These are phyloP conservation scores for Zygothrica quintamaculata DNA, from an alignment of 2,888 invertebrate genomes.

Conservation along the genomic window DNA sequence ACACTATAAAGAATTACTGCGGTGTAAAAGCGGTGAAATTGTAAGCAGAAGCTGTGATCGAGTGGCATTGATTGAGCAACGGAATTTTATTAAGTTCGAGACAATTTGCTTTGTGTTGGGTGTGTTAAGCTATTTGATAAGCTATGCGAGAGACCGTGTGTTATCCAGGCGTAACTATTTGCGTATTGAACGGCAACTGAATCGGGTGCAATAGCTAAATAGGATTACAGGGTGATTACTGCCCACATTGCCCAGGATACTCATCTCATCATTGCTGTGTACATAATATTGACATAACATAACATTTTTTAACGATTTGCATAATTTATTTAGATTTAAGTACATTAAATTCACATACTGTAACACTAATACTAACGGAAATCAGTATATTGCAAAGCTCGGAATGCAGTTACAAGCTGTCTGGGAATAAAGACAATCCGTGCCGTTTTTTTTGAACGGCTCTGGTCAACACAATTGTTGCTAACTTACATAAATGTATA, in stretches of 20 bases:
- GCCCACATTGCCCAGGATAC: slow-evolving; percentile 54
- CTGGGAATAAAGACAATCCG: slow-evolving; percentile 31
- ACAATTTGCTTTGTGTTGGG: slow-evolving; percentile 77
- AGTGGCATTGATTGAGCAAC: slow-evolving; percentile 93
- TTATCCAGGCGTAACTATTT: slow-evolving; percentile 76
- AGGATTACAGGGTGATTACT: slow-evolving; percentile 1
- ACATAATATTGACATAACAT: slow-evolving; percentile 38
- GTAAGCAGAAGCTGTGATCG: slow-evolving; percentile 94
- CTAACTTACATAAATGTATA: slow-evolving; percentile 48
- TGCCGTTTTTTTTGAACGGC: slow-evolving; percentile 9
- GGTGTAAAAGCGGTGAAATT: slow-evolving; percentile 92
- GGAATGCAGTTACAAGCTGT: slow-evolving; percentile 27
- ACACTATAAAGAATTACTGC: slow-evolving; percentile 92
- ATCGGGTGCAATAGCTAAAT: slow-evolving; percentile 71
- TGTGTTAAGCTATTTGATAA: slow-evolving; percentile 75
- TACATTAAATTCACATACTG: slow-evolving; percentile 67
- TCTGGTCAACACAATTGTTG: slow-evolving; percentile 71
- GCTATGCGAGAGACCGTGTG: slow-evolving; percentile 81
- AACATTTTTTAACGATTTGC: slow-evolving; percentile 59
- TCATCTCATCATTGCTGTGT: slow-evolving; percentile 54
- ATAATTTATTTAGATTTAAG: slow-evolving; percentile 74
- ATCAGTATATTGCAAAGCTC: slow-evolving; percentile 54
- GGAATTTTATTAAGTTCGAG: slow-evolving; percentile 87
- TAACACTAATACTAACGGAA: slow-evolving; percentile 66
- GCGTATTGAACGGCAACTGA: slow-evolving; percentile 82